Evolutionary conservation across 1,140 invertebrate genomes (phyloP).

Genomic region (Drosophila arizonae): DNA sequence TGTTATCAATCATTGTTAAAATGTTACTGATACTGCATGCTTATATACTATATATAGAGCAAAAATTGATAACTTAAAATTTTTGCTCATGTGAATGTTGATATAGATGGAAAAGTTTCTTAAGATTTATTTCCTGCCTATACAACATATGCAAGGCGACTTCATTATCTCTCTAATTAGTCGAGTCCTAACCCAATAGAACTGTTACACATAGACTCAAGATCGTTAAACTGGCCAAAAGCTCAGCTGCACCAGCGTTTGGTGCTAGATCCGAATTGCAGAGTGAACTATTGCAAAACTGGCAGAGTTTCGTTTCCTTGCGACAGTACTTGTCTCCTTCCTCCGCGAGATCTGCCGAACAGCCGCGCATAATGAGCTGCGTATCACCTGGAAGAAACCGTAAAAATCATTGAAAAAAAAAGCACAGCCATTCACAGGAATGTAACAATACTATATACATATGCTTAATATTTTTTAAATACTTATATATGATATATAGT

Average conservation of each 20-base stretch:
- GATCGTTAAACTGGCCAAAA: constrained; percentile 12
- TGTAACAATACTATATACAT: too few relatives aligned
- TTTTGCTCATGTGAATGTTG: neutral
- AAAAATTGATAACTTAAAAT: neutral
- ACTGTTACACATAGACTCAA: constrained; percentile 6
- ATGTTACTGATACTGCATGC: neutral
- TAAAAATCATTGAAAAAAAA: neutral
- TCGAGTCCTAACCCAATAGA: neutral
- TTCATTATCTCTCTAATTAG: too few relatives aligned
- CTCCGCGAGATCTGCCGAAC: constrained; percentile 48
- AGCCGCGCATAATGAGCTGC: constrained; percentile 58
- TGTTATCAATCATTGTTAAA: neutral
- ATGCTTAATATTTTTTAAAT: too few relatives aligned
- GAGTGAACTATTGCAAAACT: constrained; percentile 33
- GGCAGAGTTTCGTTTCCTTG: constrained; percentile 44
- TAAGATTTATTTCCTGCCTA: too few relatives aligned
- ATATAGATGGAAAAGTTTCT: neutral
- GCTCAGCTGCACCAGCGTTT: neutral
- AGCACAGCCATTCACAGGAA: too few relatives aligned
- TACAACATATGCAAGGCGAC: too few relatives aligned
- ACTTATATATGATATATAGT: too few relatives aligned
- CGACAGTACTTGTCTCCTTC: constrained; percentile 37
- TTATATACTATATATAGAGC: neutral
- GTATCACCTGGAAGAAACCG: constrained; percentile 35
- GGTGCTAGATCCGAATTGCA: constrained; percentile 52